phyloP scores from a whole-genome alignment of 2,113 vertebrate genomes.

The Gracilinanus agilis region DNA sequence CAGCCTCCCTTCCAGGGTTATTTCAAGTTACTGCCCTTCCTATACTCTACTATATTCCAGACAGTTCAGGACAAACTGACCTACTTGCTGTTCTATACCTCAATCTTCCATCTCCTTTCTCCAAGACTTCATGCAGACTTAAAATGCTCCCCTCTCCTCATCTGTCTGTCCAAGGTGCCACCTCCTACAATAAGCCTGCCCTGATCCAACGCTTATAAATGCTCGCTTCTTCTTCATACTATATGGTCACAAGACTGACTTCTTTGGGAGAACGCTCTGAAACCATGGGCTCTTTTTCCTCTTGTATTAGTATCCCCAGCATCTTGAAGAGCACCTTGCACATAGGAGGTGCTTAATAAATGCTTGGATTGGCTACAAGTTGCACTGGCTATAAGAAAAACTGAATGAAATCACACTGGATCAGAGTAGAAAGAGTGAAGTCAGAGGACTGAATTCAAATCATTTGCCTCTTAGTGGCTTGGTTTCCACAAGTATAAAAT shows the following conservation, averaged over 20 bases:
- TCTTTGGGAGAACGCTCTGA: not conserved
- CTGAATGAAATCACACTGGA: not conserved
- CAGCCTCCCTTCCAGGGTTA: not conserved
- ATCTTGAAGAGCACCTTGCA: not conserved
- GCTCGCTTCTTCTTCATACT: not conserved
- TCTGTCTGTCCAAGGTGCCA: not conserved
- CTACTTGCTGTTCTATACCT: not conserved
- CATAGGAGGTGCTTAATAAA: not conserved
- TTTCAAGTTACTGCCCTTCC: not conserved
- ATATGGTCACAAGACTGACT: not conserved
- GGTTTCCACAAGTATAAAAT: constrained; percentile 24
- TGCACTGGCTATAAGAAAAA: not conserved
- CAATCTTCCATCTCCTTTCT: not conserved
- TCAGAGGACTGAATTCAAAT: constrained; percentile 45
- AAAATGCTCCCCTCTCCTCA: not conserved
- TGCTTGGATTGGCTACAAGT: not conserved
- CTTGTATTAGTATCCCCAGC: not conserved
- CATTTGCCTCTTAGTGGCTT: constrained; percentile 24
- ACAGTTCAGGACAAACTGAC: not conserved
- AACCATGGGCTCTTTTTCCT: not conserved
- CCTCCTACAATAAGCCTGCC: not conserved
- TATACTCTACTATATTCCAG: not conserved
- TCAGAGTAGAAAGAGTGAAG: not conserved
- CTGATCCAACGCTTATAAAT: not conserved
- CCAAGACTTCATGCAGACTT: not conserved